phyloP scores from a whole-genome alignment of 2,797 vertebrate species.

The Hyperoplus lanceolatus region DNA sequence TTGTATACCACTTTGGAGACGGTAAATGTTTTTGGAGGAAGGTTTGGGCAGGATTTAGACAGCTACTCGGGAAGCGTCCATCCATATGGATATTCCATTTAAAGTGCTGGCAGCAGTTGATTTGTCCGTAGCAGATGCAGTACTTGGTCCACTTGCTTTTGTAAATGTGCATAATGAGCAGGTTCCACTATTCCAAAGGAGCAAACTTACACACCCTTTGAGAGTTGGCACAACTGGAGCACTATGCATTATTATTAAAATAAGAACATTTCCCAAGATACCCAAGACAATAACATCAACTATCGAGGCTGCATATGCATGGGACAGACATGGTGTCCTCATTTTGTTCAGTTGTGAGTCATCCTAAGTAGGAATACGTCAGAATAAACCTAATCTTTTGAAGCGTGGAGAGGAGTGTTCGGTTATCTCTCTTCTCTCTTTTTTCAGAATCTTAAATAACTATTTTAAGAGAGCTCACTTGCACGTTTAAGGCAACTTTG shows the following conservation, averaged over 20 bases:
- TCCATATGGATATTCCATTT: conserved; percentile 14
- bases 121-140: not conserved
- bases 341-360: conserved; percentile 23
- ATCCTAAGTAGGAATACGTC: not conserved
- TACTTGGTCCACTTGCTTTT: not conserved
- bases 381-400: conserved; percentile 18
- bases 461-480: conserved; percentile 34
- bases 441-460: not conserved
- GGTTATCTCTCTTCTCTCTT: not conserved
- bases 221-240: not conserved
- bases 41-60: conserved; percentile 7
- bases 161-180: conserved; percentile 15
- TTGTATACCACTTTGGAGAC: not conserved
- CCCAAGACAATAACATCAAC: conserved; percentile 3
- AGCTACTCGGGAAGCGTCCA: not conserved
- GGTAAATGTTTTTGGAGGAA: not conserved
- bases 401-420: not conserved
- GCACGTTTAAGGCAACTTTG: not conserved
- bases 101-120: conserved; percentile 14
- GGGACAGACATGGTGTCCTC: conserved; percentile 3
- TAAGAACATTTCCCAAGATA: not conserved
- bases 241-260: not conserved
- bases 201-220: not conserved
- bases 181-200: not conserved
- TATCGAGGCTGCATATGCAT: conserved; percentile 16